Base-by-base conservation (phyloP, 2,888 invertebrate species). In the Leptura quadrifasciata region DNA sequence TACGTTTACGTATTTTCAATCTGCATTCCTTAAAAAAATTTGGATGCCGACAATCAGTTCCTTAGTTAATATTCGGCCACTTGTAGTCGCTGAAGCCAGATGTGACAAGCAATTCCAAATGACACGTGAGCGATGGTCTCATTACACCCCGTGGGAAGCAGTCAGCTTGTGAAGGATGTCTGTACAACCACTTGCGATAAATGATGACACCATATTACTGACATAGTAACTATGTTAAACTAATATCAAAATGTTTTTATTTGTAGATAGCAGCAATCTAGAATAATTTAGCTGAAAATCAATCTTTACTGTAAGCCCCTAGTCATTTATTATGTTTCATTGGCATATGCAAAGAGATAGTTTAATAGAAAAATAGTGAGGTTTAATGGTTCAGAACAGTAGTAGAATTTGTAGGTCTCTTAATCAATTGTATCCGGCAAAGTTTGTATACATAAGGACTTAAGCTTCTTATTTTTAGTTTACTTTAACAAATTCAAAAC, bases 71-170 rank as follows among this genome's bases (percentile, higher is more conserved):
- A 68, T 68, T 68, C 69, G 31, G 17, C 69, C 58, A 69, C 69
- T 69, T 69, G 20, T 18, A 69, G 57, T 31, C 65, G 57, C 17
- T 35, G 15, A 58, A 35, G 58, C 69, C 69, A 69, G 69, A 69
- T 69, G 69, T 69, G 69, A 69, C 69, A 47, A 58, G 69, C 58
- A 69, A 69, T 69, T 58, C 58, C 69, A 15, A 69, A 81, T 85
- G 85, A 85, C 84, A 83, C 77, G 79, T 85, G 85, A 85, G 84
- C 81, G 85, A 85, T 85, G 84, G 85, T 81, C 85, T 85, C 84
- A 85, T 85, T 85, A 85, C 58, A 69, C 84, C 79, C 80, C 84
- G 83, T 85, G 85, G 85, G 85, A 85, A 84, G 79, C 78, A 80
- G 76, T 67, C 74, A 74, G 74, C 72, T 57, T 72, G 72, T 39